Base-by-base conservation (phyloP, 2,797 vertebrate species). In the Lophius americanus region DNA sequence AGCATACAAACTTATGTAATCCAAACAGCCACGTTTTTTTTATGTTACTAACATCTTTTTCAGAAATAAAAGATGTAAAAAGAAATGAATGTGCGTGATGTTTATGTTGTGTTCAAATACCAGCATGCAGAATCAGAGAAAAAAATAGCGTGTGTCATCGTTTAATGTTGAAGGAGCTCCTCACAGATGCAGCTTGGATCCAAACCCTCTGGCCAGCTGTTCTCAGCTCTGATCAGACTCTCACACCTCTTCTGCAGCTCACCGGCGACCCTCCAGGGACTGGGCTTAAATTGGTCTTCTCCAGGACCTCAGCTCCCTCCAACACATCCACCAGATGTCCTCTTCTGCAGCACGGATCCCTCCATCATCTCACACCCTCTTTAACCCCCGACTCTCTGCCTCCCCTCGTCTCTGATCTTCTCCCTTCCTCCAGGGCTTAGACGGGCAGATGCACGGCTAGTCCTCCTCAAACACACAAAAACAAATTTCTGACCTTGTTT, bases 281-380 rank as follows among this genome's bases (percentile, higher is more conserved):
- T 46, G 14, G 1, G 9, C 61, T 79, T 73, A 71, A 83, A 81
- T 38, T 13, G 14, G n/a, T 49, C 47, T 60, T 75, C 54, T 39
- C 11, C 5, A 68, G 60, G 70, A 74, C 58, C 71, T 50, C 56
- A 1, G 56, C 72, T 78, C 62, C 42, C 54, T 63, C 59, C 1
- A 77, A 79, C 52, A 42, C 36, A 4, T 81, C 72, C 73, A 78
- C 85, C 85, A 85, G 83, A 86, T 86, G 85, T 75, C 73, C 79
- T 78, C 55, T 63, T 53, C 70, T 66, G 43, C 66, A 43, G 68
- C 65, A 74, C 60, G 44, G 67, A 68, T 60, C 54, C 65, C 52
- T 37, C 63, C 42, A 49, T 68, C 64, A 32, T 51, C 60, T 68
- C 58, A 47, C 58, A 70, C 35, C 61, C 68, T 80, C 78, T 81